Base-by-base conservation (phyloP, 64 coral and sea anemone genomes). In the Montipora efflorescens region DNA sequence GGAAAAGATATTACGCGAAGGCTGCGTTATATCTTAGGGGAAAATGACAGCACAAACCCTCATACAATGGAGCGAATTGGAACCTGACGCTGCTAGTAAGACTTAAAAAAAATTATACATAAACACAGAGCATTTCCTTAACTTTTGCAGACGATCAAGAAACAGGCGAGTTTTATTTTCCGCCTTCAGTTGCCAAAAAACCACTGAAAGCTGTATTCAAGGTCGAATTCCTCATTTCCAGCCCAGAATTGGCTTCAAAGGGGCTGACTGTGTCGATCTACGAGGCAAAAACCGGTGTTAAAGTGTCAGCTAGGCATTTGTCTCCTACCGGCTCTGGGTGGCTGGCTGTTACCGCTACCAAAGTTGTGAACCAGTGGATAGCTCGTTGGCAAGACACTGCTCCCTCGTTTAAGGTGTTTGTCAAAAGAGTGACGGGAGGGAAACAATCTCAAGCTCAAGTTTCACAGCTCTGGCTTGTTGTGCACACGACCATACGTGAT, bases 391-490 rank as follows among this genome's bases (percentile, higher is more conserved):
- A 76, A 14, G 7, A 76, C 44, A 21, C 74, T 46, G 3, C 5
- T 13, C 12, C 22, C 11, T 15, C 28, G 28, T 76, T 76, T 11
- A 76, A 76, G 8, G 74, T 76, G 21, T 47, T 76, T 43, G 74
- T 76, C 28, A 76, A 45, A 36, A 4, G 53, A 8, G 0, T 36
- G 44, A 76, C 12, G 10, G 74, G 74, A 15, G 28, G 74, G 3
- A 5, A 46, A 15, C 8, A 44, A 45, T 46, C 74, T 14, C 28
- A 8, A 47, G 10, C 12, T 15, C 7, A 46, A 76, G 43, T 43
- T 76, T 36, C 74, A 14, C 28, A 76, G 23, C 7, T 76, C 43
- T 76, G 74, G 74, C 74, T 76, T 36, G 74, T 76, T 76, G 74
- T 76, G 8, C 46, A 76, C 43, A 47, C 11, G 9, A 12, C 25